Base-by-base conservation (phyloP, 1,140 invertebrate species). In the Whitmania pigra region DNA sequence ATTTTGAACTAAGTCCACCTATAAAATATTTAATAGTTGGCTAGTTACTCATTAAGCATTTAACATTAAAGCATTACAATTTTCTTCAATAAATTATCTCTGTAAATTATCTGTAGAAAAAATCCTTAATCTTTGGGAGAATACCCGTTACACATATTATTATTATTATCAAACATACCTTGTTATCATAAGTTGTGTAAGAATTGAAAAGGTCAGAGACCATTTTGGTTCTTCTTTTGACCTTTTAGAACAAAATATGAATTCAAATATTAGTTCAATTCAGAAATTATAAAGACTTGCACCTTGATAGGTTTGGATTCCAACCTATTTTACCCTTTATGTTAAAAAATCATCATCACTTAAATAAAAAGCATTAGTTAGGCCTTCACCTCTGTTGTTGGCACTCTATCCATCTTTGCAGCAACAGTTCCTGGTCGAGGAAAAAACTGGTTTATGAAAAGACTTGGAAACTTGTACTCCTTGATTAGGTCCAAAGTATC, bases 361-460 rank as follows among this genome's bases (percentile, higher is more conserved):
- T 31, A n/a, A 4, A 27, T 43, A 40, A 40, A 40, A 36, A 69
- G 22, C 25, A 40, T 69, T 36, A 18, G 68, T 20, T 40, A 13
- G 2, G 20, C 43, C 73, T 57, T 76, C 78, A 86, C 85, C 78
- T 90, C 87, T 78, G 91, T 86, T 0, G 91, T 86, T 0, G 92
- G 89, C 71, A 92, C 85, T 77, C 88, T 87, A 9, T 85, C 82
- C 88, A 99, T 90, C 77, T 88, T 88, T 11, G 93, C 93, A 9
- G 95, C 95, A 0, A 93, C 93, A 0, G 95, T 99, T 0, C 94
- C 94, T 0, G 94, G 93, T 67, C 96, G 82, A 0, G 95, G 91
- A 77, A 91, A 99, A 82, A 95, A 99, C 82, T 98, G 94, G 83
- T 99, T 98, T 73, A 98, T 98, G 80, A 96, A 98, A 5, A 99